Conservation (phyloP, 23 tunicate genomes). For the Styela clava region DNA sequence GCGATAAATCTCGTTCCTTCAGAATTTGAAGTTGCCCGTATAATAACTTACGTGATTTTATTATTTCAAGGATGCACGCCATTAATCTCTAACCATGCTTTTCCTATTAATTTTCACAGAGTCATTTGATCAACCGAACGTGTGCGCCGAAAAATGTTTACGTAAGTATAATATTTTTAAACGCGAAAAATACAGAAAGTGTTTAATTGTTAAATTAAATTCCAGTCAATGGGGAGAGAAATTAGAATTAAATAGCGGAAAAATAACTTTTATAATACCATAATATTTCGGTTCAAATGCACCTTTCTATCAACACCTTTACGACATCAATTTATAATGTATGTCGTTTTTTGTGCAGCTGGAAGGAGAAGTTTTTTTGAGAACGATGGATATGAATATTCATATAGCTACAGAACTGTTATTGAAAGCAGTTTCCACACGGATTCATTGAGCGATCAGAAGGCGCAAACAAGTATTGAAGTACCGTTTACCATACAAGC, state of each 20-base stretch:
- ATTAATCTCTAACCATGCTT: not conserved
- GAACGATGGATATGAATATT: slow-evolving; percentile 43
- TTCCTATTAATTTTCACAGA: slow-evolving; percentile 2
- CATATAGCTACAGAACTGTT: slow-evolving; percentile 43
- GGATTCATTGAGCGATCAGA: slow-evolving; percentile 16
- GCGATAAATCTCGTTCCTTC: no score
- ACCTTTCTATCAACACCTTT: no score
- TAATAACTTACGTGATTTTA: no score
- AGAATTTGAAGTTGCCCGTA: no score
- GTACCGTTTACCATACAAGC: slow-evolving; percentile 5
- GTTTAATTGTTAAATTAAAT: no score
- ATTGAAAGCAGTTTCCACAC: slow-evolving; percentile 39
- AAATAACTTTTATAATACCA: no score
- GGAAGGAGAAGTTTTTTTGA: slow-evolving; percentile 17
- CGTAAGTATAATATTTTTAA: slow-evolving; percentile 10
- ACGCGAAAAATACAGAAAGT: no score
- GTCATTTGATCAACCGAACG: slow-evolving; percentile 24
- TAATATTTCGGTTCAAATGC: no score
- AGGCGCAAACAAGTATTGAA: slow-evolving; percentile 1
- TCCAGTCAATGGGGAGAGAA: no score
- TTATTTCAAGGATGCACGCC: not conserved
- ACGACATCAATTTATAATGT: no score
- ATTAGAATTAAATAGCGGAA: no score
- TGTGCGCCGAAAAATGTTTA: slow-evolving; percentile 18
- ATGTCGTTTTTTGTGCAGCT: no score